A percentile compares a stretch with the other conserved stretches of the same genome.
phyloP scores from a whole-genome alignment of 2,797 vertebrate genomes.

The Anguilla anguilla region DNA sequence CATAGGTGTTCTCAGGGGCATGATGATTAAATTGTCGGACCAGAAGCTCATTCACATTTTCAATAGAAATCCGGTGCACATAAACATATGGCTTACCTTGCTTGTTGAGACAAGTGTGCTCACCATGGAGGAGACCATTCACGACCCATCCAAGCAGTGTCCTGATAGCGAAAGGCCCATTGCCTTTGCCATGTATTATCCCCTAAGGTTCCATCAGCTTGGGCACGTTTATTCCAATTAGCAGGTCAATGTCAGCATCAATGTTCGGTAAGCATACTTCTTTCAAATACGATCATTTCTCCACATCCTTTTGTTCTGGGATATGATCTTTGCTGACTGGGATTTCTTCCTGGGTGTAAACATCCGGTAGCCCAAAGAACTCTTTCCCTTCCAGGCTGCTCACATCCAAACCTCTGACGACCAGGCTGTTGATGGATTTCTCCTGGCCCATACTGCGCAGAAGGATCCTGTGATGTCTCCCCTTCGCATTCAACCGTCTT shows the following conservation, averaged over 20 bases:
- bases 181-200: constrained; percentile 8
- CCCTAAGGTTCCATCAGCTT: constrained; percentile 21
- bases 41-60: too few species aligned
- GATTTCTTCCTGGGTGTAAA: constrained; percentile 2
- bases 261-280: not conserved
- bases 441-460: too few species aligned
- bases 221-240: constrained; percentile 25
- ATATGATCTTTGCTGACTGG: not conserved
- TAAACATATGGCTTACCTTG: too few species aligned
- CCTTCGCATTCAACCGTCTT: too few species aligned
- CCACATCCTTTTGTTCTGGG: not conserved
- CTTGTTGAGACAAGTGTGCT: not conserved
- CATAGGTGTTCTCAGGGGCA: too few species aligned
- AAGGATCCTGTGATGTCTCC: too few species aligned
- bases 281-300: not conserved
- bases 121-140: constrained; percentile 9
- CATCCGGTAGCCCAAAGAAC: not conserved
- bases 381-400: not conserved
- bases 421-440: too few species aligned
- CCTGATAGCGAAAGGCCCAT: constrained; percentile 17
- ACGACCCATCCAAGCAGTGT: constrained; percentile 20
- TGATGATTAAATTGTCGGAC: too few species aligned
- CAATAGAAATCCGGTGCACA: too few species aligned
- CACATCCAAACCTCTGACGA: too few species aligned
- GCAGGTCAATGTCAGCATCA: not conserved